phyloP scores from a whole-genome alignment of 2,888 invertebrate species.

The Ceramica pisi region DNA sequence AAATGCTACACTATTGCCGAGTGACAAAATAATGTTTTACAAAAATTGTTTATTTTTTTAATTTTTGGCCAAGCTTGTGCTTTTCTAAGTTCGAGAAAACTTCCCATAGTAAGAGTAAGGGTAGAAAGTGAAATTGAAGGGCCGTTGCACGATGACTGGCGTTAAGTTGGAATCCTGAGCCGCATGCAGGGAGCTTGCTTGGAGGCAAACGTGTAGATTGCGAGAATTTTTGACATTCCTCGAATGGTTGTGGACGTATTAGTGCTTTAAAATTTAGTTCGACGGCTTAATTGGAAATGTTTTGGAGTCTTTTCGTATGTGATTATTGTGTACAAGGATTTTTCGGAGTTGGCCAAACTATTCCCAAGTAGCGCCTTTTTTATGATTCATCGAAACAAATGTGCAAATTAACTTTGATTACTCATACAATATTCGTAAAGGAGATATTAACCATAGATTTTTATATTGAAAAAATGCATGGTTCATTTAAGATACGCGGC shows the following conservation, averaged over 20 bases:
- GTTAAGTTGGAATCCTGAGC: conserved; percentile 61
- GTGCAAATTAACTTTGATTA: too few relatives aligned
- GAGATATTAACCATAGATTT: too few relatives aligned
- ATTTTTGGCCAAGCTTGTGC: too few relatives aligned
- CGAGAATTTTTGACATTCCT: conserved; percentile 55
- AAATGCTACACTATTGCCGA: too few relatives aligned
- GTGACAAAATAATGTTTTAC: too few relatives aligned
- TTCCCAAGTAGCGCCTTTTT: neutral
- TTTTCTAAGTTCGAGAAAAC: conserved; percentile 15
- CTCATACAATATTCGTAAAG: too few relatives aligned
- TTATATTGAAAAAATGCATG: too few relatives aligned
- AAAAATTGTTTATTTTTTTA: too few relatives aligned
- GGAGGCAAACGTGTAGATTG: conserved; percentile 37
- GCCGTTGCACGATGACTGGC: conserved; percentile 72
- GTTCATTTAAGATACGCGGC: too few relatives aligned
- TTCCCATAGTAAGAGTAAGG: conserved; percentile 50
- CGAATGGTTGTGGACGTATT: conserved; percentile 12
- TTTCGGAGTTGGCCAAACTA: neutral
- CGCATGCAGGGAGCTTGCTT: conserved; percentile 51
- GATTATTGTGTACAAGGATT: neutral
- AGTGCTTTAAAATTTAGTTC: conserved; percentile 2
- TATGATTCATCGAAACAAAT: too few relatives aligned
- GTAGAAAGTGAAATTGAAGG: conserved; percentile 72
- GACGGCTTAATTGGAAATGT: conserved; percentile 24
- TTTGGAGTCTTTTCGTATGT: neutral